phyloP scores from a whole-genome alignment of 2,797 vertebrate genomes.

The Tamandua tetradactyla region DNA sequence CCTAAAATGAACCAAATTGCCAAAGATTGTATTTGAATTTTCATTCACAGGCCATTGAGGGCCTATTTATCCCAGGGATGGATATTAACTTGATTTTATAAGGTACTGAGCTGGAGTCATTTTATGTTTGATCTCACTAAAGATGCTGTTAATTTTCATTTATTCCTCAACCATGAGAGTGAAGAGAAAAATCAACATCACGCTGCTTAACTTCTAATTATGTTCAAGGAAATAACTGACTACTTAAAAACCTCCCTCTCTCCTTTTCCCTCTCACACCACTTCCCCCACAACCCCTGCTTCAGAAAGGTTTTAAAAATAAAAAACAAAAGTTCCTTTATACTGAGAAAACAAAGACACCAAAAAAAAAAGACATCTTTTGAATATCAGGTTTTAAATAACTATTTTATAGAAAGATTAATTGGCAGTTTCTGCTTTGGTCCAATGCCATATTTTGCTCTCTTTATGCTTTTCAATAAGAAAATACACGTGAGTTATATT shows the following conservation, averaged over 20 bases:
- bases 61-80: constrained; percentile 55
- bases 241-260: constrained; percentile 41
- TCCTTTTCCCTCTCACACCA: neutral
- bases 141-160: constrained; percentile 69
- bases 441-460: neutral
- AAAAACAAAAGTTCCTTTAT: constrained; percentile 39
- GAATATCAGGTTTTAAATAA: constrained; percentile 23
- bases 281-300: neutral
- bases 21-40: neutral
- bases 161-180: constrained; percentile 59
- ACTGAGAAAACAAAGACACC: constrained; percentile 31
- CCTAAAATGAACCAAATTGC: constrained; percentile 55
- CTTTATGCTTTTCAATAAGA: constrained; percentile 22
- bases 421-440: constrained; percentile 22
- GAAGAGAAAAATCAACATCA: constrained; percentile 4
- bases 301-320: constrained; percentile 35
- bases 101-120: constrained; percentile 52
- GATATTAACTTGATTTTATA: constrained; percentile 73
- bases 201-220: constrained; percentile 65
- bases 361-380: neutral
- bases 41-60: constrained; percentile 63
- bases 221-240: constrained; percentile 59
- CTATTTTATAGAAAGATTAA: constrained; percentile 42
- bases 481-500: constrained; percentile 10
- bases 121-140: constrained; percentile 59